Evolutionary conservation across 2,797 vertebrate species (phyloP), one percentile per base, ranked within the genome.

Genomic region (Toxotes lorentzi): DNA sequence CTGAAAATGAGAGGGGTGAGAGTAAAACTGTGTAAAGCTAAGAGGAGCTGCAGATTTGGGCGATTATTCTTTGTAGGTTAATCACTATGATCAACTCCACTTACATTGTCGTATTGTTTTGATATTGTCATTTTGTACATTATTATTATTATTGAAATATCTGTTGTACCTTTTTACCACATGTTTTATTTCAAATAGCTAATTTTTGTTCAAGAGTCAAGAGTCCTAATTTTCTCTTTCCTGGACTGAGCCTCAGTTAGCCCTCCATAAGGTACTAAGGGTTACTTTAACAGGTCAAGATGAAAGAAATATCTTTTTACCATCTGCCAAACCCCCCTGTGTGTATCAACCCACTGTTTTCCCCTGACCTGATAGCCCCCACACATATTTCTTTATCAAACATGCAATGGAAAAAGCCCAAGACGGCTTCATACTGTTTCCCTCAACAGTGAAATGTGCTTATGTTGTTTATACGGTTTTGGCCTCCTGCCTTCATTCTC

Each of bases 401-500:
- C 53, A 35, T 13, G 50, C 34, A 45, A 63, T 62, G 61, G 73
- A 79, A 72, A 70, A 79, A 82, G n/a, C 41, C 43, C 60, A 78
- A 1, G 61, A 69, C 63, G 66, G 75, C 60, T 43, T 34, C 57
- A 83, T 56, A 7, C 45, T 51, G 65, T 72, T 86, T 88, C 61
- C 77, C 1, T 1, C 48, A 66, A 69, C 64, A 75, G 32, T 70
- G 40, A 73, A 76, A 73, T 21, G 40, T 58, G 57, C 69, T 60
- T 68, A 43, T 21, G 51, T 60, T 89, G 85, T 90, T 88, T 84
- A 51, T 47, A 64, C 58, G 66, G 41, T 59, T 77, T 70, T 86
- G 83, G 81, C 75, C 62, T 91, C 68, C 41, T 65, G 81, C 70
- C 85, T 74, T 82, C 74, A 77, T 86, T 68, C 76, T 82, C 61